These are phyloP conservation scores for Holothuria scabra DNA, from an alignment of 53 echinoderm and acorn worm species.

Conservation along the genomic window DNA sequence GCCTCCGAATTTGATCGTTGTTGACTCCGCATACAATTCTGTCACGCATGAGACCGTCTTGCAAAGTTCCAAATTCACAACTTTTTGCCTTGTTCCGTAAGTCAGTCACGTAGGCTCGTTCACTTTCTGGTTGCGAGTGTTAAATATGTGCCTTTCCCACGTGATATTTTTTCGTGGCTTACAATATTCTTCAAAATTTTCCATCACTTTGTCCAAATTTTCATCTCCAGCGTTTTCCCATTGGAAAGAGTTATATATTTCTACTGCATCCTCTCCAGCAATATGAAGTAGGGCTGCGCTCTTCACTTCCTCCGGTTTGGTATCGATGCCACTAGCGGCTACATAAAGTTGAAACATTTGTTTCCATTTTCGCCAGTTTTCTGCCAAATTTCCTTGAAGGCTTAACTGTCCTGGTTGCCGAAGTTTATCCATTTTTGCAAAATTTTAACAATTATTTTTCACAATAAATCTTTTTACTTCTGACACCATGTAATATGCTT, in stretches of 20 bases:
- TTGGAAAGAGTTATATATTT: constrained; percentile 56
- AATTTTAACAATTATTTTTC: too few species aligned
- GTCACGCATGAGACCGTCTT: too few species aligned
- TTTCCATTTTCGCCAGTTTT: too few species aligned
- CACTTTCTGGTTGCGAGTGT: neutral
- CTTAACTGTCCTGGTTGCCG: too few species aligned
- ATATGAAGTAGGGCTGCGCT: constrained; percentile 37
- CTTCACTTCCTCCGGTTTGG: constrained; percentile 18
- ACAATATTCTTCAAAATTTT: neutral
- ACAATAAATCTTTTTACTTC: too few species aligned
- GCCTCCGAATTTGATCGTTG: neutral
- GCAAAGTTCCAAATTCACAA: too few species aligned
- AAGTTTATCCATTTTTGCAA: too few species aligned
- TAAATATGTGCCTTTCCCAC: neutral
- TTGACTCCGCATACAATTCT: too few species aligned
- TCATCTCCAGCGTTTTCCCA: neutral
- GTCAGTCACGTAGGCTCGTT: neutral
- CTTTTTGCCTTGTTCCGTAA: neutral
- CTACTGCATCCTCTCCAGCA: constrained; percentile 56
- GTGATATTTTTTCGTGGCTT: neutral
- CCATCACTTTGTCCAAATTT: neutral
- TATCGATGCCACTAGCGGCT: too few species aligned
- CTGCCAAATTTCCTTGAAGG: too few species aligned
- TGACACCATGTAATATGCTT: too few species aligned
- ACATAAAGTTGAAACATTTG: too few species aligned